Percentiles rank a stretch among this genome's conserved stretches.
Evolutionary conservation across 2,797 vertebrate species (phyloP).

Genomic region (Melanotaenia parkinsoni): DNA sequence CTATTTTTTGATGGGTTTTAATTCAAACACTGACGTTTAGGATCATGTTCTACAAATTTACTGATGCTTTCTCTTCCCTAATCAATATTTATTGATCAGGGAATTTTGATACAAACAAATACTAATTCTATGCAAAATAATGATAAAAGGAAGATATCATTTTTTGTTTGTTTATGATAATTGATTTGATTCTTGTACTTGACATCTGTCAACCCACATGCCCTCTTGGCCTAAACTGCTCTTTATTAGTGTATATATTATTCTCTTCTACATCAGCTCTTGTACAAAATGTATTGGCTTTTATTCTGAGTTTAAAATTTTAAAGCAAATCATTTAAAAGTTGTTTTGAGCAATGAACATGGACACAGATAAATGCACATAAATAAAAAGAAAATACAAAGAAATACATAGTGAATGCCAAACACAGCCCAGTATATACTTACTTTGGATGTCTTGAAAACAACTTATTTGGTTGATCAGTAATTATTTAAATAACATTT

Average conservation of each 20-base stretch:
- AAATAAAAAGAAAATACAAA: neutral
- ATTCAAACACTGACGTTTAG: neutral
- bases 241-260: neutral
- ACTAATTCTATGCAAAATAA: neutral
- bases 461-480: too few species aligned
- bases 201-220: neutral
- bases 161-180: neutral
- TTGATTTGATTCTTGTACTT: neutral
- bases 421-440: slow-evolving; percentile 9
- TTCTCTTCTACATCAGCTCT: neutral
- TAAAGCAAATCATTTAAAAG: too few species aligned
- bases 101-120: neutral
- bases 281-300: too few species aligned
- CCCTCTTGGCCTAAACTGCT: neutral
- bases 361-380: neutral
- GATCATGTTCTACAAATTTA: too few species aligned
- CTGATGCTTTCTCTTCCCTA: too few species aligned
- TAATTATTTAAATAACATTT: too few species aligned
- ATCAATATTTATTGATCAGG: neutral
- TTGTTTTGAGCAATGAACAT: too few species aligned
- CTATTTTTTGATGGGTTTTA: neutral
- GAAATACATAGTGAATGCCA: slow-evolving; percentile 25
- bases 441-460: too few species aligned
- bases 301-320: too few species aligned
- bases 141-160: neutral